These are phyloP conservation scores for Patiria miniata DNA, from an alignment of 35 echinoderm and acorn worm genomes.

Conservation along the genomic window DNA sequence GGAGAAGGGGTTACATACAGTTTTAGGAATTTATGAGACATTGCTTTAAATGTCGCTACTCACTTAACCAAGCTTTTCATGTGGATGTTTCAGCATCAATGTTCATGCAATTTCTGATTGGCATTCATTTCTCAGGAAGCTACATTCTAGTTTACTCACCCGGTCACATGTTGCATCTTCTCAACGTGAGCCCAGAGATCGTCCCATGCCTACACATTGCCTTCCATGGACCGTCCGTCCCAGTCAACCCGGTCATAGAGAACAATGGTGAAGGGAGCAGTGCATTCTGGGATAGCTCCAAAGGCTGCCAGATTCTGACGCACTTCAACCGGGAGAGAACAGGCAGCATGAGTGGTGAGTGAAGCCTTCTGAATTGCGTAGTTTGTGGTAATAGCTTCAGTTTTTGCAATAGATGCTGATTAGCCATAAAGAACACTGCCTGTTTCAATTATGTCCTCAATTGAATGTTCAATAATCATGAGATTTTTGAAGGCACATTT, in stretches of 20 bases:
- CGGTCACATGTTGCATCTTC: constrained; percentile 49
- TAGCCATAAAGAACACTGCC: too few species aligned
- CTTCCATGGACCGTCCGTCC: constrained; percentile 37
- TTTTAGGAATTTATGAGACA: too few species aligned
- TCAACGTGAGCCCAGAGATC: constrained; percentile 59
- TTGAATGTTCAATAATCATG: too few species aligned
- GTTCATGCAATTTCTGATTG: too few species aligned
- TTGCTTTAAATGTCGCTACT: too few species aligned
- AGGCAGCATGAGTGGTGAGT: constrained; percentile 40
- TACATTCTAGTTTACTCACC: constrained; percentile 64
- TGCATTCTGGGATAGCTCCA: not conserved
- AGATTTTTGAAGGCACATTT: too few species aligned
- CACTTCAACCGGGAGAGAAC: constrained; percentile 55
- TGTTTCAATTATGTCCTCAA: too few species aligned
- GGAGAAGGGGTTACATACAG: too few species aligned
- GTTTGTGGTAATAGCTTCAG: too few species aligned
- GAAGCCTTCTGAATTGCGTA: not conserved
- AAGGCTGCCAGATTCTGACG: constrained; percentile 28
- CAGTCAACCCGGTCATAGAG: constrained; percentile 30
- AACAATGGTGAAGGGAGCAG: not conserved
- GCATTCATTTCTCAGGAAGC: constrained; percentile 1
- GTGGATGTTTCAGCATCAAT: too few species aligned
- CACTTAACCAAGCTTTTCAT: too few species aligned
- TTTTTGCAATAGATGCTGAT: too few species aligned
- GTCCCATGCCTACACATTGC: constrained; percentile 63